Conservation (phyloP, 2,797 vertebrate genomes). For the Phataginus tetradactyla region DNA sequence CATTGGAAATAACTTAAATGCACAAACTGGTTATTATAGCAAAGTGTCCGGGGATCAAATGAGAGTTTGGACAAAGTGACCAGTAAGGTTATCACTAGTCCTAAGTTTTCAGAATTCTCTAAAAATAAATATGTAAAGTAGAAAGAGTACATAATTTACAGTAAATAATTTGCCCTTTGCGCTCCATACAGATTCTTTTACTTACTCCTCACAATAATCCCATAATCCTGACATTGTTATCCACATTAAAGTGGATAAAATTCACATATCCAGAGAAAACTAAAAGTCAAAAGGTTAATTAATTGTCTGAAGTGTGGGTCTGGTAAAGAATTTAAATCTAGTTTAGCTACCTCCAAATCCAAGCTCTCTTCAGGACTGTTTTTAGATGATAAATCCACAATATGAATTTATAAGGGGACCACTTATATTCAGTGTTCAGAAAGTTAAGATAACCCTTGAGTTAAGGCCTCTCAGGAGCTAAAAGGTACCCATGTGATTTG, state of each 20-base stretch:
- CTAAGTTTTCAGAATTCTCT: constrained; percentile 9
- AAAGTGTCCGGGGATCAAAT: constrained; percentile 1
- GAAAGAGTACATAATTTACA: background rate
- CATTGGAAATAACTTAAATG: constrained; percentile 41
- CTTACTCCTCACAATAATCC: background rate
- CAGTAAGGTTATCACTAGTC: background rate
- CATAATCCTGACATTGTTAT: background rate
- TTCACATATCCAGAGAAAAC: background rate
- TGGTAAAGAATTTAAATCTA: constrained; percentile 22
- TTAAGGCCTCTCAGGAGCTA: too few relatives aligned
- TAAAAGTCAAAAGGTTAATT: background rate
- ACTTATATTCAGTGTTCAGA: background rate
- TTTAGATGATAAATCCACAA: background rate
- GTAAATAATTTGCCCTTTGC: background rate
- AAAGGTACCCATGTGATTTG: too few relatives aligned
- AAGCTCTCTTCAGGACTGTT: background rate
- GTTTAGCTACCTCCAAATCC: background rate
- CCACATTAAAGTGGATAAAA: background rate
- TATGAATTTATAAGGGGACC: background rate
- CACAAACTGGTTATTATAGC: background rate
- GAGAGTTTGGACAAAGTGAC: constrained; percentile 14
- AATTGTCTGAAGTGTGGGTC: background rate
- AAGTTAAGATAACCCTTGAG: background rate
- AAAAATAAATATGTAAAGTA: background rate
- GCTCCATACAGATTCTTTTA: background rate